These are phyloP conservation scores for Tautogolabrus adspersus DNA, from an alignment of 2,113 vertebrate species.

Conservation along the genomic window DNA sequence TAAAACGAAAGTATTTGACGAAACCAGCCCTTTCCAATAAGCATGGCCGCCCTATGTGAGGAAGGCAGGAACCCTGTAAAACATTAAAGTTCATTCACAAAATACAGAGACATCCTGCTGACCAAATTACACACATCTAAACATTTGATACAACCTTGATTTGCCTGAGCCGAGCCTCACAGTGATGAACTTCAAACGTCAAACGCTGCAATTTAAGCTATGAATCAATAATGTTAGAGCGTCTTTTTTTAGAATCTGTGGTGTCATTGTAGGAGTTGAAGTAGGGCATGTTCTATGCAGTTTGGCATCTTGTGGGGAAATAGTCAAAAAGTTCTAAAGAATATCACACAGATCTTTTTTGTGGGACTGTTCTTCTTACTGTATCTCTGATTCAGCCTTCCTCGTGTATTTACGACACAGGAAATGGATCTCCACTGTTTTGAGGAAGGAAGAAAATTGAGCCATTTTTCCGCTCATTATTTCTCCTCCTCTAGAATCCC, in stretches of 20 bases:
- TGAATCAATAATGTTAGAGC: constrained; percentile 45
- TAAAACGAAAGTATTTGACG: constrained; percentile 40
- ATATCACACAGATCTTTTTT: constrained; percentile 28
- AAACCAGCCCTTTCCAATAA: constrained; percentile 15
- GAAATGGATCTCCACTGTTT: constrained; percentile 55
- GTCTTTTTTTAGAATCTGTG: constrained; percentile 1
- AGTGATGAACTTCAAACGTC: constrained; percentile 3
- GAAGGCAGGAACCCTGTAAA: neutral
- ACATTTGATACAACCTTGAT: constrained; percentile 15
- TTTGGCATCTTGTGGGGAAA: constrained; percentile 27
- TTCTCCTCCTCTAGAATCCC: constrained; percentile 27
- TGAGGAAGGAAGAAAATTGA: constrained; percentile 39
- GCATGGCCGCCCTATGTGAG: neutral
- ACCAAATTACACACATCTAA: neutral
- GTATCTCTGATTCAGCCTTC: constrained; percentile 27
- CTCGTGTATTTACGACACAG: constrained; percentile 15
- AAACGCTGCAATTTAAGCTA: constrained; percentile 20
- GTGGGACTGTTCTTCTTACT: constrained; percentile 24
- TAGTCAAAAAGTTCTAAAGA: constrained; percentile 17
- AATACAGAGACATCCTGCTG: neutral
- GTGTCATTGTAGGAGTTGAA: constrained; percentile 22
- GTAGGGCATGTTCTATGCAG: constrained; percentile 39
- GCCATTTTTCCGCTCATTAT: constrained; percentile 52
- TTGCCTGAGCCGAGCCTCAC: neutral
- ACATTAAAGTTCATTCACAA: constrained; percentile 13